Percentiles rank a stretch among this genome's conserved stretches.
Conservation (phyloP, 1,140 invertebrate genomes). For the Drepana arcuata region DNA sequence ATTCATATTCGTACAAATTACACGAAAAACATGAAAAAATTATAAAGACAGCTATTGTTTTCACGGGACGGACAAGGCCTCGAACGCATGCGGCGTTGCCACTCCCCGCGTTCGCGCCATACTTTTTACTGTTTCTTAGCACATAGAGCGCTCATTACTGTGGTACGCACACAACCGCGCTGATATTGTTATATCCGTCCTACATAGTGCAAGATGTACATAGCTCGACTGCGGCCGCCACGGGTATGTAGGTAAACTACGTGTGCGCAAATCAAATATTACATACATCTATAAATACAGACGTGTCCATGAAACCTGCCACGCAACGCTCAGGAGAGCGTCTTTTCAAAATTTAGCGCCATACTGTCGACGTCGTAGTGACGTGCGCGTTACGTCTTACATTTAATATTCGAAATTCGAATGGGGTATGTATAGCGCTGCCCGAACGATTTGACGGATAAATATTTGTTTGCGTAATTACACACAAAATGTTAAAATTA, state of each 20-base stretch:
- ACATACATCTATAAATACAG: constrained; percentile 53
- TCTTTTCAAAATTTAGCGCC: constrained; percentile 14
- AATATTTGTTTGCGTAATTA: too few relatives aligned
- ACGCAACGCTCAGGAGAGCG: too few relatives aligned
- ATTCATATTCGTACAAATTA: constrained; percentile 20
- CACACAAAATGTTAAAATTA: too few relatives aligned
- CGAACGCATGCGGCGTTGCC: constrained; percentile 57
- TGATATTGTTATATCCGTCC: constrained; percentile 52
- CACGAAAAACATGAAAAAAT: constrained; percentile 32
- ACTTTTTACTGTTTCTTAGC: constrained; percentile 70
- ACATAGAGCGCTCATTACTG: constrained; percentile 66
- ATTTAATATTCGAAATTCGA: constrained; percentile 4
- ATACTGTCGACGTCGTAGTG: constrained; percentile 12
- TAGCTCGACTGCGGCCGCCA: too few relatives aligned
- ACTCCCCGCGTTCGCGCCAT: constrained; percentile 56
- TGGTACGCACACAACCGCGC: constrained; percentile 47
- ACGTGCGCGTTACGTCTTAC: constrained; percentile 7
- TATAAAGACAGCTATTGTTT: constrained; percentile 65
- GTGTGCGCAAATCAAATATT: constrained; percentile 58
- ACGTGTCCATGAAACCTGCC: constrained; percentile 54
- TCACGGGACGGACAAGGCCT: constrained; percentile 45
- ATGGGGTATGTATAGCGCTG: too few relatives aligned
- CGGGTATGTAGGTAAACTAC: constrained; percentile 63
- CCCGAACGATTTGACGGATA: too few relatives aligned
- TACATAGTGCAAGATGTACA: constrained; percentile 48